Percentiles rank a stretch among this genome's conserved stretches.
These are phyloP conservation scores for Pao palembangensis DNA, from an alignment of 2,113 vertebrate species.

Conservation along the genomic window DNA sequence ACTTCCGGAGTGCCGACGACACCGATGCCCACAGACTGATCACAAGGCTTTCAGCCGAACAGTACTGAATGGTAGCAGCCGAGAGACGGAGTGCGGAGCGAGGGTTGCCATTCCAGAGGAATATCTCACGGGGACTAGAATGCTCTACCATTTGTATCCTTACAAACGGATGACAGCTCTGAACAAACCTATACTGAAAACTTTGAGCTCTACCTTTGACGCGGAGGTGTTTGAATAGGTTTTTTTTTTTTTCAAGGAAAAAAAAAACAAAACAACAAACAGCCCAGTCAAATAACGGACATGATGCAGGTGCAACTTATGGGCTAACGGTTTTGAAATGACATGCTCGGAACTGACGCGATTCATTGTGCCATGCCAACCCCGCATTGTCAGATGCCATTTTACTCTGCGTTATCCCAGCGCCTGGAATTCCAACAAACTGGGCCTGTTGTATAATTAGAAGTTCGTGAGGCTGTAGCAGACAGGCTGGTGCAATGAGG, in stretches of 20 bases:
- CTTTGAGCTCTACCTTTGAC: slow-evolving; percentile 67
- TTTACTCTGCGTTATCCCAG: slow-evolving; percentile 68
- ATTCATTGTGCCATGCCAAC: slow-evolving; percentile 63
- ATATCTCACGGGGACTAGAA: slow-evolving; percentile 65
- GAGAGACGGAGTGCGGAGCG: slow-evolving; percentile 57
- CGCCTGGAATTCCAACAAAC: slow-evolving; percentile 60
- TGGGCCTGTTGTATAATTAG: slow-evolving; percentile 66
- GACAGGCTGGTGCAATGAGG: slow-evolving; percentile 64
- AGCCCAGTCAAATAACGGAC: slow-evolving; percentile 49
- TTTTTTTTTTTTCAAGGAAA: background rate
- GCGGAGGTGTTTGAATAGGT: slow-evolving; percentile 47
- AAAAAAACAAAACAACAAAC: background rate
- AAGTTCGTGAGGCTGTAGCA: slow-evolving; percentile 67
- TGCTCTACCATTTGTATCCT: slow-evolving; percentile 58
- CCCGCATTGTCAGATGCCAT: slow-evolving; percentile 71
- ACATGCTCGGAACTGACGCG: slow-evolving; percentile 68
- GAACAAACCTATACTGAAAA: slow-evolving; percentile 66
- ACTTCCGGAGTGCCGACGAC: slow-evolving; percentile 68
- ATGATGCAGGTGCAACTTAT: slow-evolving; percentile 71
- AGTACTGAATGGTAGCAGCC: slow-evolving; percentile 70
- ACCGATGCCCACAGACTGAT: slow-evolving; percentile 63
- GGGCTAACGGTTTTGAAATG: slow-evolving; percentile 67
- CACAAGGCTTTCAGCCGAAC: slow-evolving; percentile 62
- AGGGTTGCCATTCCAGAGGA: slow-evolving; percentile 59
- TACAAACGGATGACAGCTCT: slow-evolving; percentile 68